Evolutionary conservation across 2,888 invertebrate genomes (phyloP).

Genomic region (Erpobdella octoculata): DNA sequence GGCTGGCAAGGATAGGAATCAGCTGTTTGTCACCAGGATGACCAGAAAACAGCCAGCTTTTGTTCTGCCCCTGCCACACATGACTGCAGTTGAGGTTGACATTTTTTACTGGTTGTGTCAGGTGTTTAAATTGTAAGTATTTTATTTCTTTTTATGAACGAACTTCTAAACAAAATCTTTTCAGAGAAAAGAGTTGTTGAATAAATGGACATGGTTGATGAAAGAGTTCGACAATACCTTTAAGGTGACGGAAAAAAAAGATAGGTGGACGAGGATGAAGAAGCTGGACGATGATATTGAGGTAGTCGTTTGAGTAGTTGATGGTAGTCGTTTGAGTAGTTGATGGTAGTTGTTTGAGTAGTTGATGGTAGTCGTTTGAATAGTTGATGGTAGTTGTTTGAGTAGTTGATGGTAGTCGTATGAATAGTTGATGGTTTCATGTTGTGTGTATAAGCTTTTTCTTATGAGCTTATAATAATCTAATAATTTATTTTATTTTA

Average conservation of each 20-base stretch:
- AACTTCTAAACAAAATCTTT: neutral
- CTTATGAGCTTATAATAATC: too few relatives aligned
- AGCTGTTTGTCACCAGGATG: conserved; percentile 15
- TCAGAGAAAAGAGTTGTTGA: conserved; percentile 35
- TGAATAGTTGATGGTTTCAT: too few relatives aligned
- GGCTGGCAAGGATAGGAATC: neutral
- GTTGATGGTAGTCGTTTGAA: too few relatives aligned
- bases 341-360: too few relatives aligned
- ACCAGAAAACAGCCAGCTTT: neutral
- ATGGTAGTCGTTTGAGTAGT: too few relatives aligned
- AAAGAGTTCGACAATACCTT: conserved; percentile 38
- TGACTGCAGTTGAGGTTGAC: conserved; percentile 37
- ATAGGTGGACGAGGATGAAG: conserved; percentile 42
- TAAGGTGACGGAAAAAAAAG: conserved; percentile 39
- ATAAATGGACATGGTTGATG: conserved; percentile 40
- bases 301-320: too few relatives aligned
- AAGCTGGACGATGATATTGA: conserved; percentile 40
- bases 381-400: too few relatives aligned
- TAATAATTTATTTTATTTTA: too few relatives aligned
- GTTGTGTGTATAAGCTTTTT: too few relatives aligned
- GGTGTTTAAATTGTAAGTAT: neutral
- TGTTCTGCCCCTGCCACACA: conserved; percentile 9
- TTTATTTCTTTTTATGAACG: neutral
- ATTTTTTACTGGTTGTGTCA: too few relatives aligned
- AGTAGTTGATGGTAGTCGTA: too few relatives aligned